phyloP scores from a whole-genome alignment of 2,113 vertebrate genomes.

The Cromileptes altivelis region DNA sequence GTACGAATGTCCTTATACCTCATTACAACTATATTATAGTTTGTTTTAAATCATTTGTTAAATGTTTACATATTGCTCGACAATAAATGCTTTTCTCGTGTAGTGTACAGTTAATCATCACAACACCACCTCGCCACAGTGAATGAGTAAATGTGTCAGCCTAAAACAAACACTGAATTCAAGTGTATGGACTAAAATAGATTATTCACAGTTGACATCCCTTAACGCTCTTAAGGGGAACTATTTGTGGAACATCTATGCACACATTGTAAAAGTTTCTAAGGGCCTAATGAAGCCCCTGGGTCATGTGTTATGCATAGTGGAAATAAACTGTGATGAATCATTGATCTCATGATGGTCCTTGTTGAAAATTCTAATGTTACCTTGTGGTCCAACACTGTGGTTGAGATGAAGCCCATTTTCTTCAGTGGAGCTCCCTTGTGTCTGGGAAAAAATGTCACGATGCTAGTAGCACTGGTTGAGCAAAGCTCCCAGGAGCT shows the following conservation, averaged over 20 bases:
- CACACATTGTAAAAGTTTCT: conserved; percentile 31
- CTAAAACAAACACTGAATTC: conserved; percentile 1
- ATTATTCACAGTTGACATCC: conserved; percentile 1
- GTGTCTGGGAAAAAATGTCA: conserved; percentile 69
- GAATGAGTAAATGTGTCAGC: not conserved
- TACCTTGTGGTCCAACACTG: conserved; percentile 40
- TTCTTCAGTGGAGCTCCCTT: conserved; percentile 42
- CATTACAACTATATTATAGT: no score
- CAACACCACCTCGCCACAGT: not conserved
- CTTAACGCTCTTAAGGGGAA: conserved; percentile 21
- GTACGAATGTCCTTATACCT: no score
- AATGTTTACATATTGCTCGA: no score
- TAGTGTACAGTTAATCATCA: no score
- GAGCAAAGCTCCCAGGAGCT: conserved; percentile 61
- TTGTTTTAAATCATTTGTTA: no score
- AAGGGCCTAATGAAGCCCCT: conserved; percentile 60
- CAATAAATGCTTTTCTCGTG: no score
- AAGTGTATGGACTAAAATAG: not conserved
- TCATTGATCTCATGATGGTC: conserved; percentile 56
- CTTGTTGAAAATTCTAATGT: conserved; percentile 54
- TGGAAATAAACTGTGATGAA: conserved; percentile 54
- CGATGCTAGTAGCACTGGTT: conserved; percentile 35
- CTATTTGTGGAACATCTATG: conserved; percentile 45
- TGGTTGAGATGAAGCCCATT: conserved; percentile 39
- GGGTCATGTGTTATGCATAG: conserved; percentile 54